A percentile compares a stretch with the other conserved stretches of the same genome.
Evolutionary conservation across 1,140 invertebrate species (phyloP).

Genomic region (Bombus fervidus): DNA sequence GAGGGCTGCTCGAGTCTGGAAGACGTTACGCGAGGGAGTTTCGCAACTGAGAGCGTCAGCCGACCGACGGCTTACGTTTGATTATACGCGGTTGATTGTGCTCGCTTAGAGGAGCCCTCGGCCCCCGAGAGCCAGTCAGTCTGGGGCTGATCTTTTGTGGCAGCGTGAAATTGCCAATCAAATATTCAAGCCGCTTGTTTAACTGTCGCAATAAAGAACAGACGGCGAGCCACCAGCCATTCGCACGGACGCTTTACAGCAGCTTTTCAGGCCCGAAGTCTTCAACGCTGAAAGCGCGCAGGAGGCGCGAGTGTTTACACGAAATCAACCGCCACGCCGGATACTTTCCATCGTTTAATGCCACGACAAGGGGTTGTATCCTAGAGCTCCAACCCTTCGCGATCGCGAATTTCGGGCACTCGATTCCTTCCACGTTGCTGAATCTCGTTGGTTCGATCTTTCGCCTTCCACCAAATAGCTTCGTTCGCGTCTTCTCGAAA

Average conservation of each 20-base stretch:
- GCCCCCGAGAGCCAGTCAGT: conserved; percentile 33
- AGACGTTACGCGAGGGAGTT: background rate
- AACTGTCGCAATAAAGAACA: conserved; percentile 71
- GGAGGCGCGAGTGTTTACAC: conserved; percentile 53
- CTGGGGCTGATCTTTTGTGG: conserved; percentile 63
- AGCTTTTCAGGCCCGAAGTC: conserved; percentile 44
- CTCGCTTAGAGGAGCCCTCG: conserved; percentile 26
- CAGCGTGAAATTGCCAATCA: conserved; percentile 72
- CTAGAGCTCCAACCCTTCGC: no score
- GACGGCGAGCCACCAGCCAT: conserved; percentile 33
- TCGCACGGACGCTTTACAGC: conserved; percentile 43
- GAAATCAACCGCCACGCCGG: conserved; percentile 17
- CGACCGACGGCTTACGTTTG: conserved; percentile 42
- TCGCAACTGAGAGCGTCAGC: no score
- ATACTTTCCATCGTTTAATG: no score
- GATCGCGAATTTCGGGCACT: no score
- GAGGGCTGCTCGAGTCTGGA: background rate
- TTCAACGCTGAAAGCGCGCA: conserved; percentile 25
- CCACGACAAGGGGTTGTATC: no score
- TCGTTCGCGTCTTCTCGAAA: no score
- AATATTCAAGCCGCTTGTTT: conserved; percentile 72
- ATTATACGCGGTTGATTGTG: conserved; percentile 64
- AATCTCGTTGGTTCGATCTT: no score
- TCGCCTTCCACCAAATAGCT: no score
- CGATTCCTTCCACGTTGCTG: no score